Evolutionary conservation across 2,113 vertebrate species (phyloP), one percentile per base, ranked within the genome.

Genomic region (Zapornia atra): DNA sequence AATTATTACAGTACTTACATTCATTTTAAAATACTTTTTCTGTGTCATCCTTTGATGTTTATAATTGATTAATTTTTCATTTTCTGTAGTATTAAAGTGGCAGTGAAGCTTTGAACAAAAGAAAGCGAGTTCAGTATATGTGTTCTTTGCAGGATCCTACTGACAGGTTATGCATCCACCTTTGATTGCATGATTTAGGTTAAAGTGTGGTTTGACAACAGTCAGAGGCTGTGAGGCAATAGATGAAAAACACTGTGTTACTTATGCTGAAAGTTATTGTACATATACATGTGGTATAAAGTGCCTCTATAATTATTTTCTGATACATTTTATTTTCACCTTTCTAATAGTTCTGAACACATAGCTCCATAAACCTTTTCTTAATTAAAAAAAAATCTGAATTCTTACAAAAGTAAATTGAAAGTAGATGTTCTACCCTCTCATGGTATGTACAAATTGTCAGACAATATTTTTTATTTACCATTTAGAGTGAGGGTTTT

Each of bases 21-120:
- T 86, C 46, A 95, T 95, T 90, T 95, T 56, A 72, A 94, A 80
- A 76, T 40, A 86, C 79, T 87, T 92, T 29, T 83, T 93, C 80
- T 90, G 50, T 93, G 72, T 84, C 92, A 90, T 84, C 56, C 77
- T 97, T 97, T 95, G 90, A 94, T 96, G 86, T 87, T 96, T 96
- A 81, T 95, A 95, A 96, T 91, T 88, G 95, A 96, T 97, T 94
- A 88, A 95, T 95, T 95, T 93, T 97, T 97, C 82, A 96, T 90
- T 94, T 95, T 91, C 44, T 81, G 70, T 86, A 79, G 82, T 87
- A 31, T 77, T 94, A 86, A 92, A 95, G 57, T 78, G 77, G 57
- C 63, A 84, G 56, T 14, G 19, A 66, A 81, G 94, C 94, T 96
- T 96, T 93, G 94, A 96, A 96, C 69, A 93, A 71, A 97, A 96